These are phyloP conservation scores for Gari tellinella DNA, from an alignment of 2,888 invertebrate species.

Conservation along the genomic window DNA sequence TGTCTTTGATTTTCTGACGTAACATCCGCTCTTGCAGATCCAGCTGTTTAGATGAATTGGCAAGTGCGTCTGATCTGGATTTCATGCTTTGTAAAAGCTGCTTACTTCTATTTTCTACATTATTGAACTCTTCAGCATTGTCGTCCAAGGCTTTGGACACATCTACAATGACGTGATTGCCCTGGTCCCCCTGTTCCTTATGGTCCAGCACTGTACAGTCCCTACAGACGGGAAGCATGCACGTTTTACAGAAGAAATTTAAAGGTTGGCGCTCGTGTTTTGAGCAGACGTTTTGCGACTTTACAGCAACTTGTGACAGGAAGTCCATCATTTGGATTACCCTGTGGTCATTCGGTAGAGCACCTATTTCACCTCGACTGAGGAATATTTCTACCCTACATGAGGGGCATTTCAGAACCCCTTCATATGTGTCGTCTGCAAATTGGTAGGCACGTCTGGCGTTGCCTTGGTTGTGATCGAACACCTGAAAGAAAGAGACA, in stretches of 20 bases:
- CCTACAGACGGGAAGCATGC: constrained; percentile 75
- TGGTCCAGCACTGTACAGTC: constrained; percentile 81
- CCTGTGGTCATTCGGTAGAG: constrained; percentile 79
- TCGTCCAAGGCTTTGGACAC: constrained; percentile 73
- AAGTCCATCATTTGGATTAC: constrained; percentile 81
- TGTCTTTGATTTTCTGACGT: constrained; percentile 74
- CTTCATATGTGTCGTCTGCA: constrained; percentile 72
- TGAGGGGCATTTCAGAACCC: constrained; percentile 78
- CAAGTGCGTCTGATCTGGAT: constrained; percentile 71
- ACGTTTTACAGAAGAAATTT: constrained; percentile 79
- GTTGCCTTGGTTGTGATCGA: constrained; percentile 75
- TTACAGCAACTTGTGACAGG: constrained; percentile 73
- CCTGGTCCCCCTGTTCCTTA: constrained; percentile 77
- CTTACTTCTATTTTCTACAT: constrained; percentile 69
- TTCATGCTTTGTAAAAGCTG: constrained; percentile 74
- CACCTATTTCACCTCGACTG: constrained; percentile 71
- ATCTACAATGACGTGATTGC: constrained; percentile 77
- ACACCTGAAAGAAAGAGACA: constrained; percentile 67
- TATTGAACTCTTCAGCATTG: constrained; percentile 73
- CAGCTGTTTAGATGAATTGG: constrained; percentile 78
- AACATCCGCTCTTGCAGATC: constrained; percentile 77
- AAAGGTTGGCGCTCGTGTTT: constrained; percentile 79
- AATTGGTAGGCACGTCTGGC: constrained; percentile 63
- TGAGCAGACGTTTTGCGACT: constrained; percentile 75
- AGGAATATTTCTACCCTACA: constrained; percentile 79